A percentile compares a stretch with the other conserved stretches of the same genome.
phyloP scores from a whole-genome alignment of 2,797 vertebrate species.

The Clarias pachynema region DNA sequence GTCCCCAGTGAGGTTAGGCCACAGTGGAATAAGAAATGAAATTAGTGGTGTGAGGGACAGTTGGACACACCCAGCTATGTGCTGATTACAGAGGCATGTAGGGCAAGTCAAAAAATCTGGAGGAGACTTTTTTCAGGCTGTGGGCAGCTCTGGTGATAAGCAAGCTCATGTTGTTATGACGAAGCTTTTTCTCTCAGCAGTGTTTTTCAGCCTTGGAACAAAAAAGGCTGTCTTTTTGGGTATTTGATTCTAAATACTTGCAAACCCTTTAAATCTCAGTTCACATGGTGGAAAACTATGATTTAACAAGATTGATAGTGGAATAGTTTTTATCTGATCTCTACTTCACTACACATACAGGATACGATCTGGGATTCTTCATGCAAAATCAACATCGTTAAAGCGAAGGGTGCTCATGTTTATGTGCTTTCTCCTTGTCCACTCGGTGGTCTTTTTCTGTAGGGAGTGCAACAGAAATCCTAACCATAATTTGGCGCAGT shows the following conservation, averaged over 20 bases:
- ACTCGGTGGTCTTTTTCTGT: slow-evolving; percentile 28
- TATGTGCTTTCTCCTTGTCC: slow-evolving; percentile 35
- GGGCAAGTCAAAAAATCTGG: slow-evolving; percentile 49
- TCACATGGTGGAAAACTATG: background rate
- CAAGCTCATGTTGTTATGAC: slow-evolving; percentile 31
- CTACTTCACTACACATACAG: background rate
- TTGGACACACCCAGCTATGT: slow-evolving; percentile 79
- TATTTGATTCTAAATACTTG: background rate
- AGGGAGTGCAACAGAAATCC: slow-evolving; percentile 40
- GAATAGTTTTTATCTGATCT: background rate
- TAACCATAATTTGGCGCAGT: slow-evolving; percentile 46
- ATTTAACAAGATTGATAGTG: background rate
- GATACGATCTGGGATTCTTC: background rate
- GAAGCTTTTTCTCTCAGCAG: background rate
- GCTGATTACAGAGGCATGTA: slow-evolving; percentile 80
- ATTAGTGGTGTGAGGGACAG: slow-evolving; percentile 77
- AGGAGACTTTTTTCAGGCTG: slow-evolving; percentile 56
- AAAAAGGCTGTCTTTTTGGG: background rate
- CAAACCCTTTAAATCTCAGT: background rate
- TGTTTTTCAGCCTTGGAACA: background rate
- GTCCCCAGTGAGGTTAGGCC: slow-evolving; percentile 66
- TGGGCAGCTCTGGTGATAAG: slow-evolving; percentile 44
- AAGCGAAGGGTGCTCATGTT: slow-evolving; percentile 4
- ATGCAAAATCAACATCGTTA: background rate
- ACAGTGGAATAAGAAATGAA: slow-evolving; percentile 73